phyloP scores from a whole-genome alignment of 1,140 invertebrate species.

The Pseudomyrmex gracilis region DNA sequence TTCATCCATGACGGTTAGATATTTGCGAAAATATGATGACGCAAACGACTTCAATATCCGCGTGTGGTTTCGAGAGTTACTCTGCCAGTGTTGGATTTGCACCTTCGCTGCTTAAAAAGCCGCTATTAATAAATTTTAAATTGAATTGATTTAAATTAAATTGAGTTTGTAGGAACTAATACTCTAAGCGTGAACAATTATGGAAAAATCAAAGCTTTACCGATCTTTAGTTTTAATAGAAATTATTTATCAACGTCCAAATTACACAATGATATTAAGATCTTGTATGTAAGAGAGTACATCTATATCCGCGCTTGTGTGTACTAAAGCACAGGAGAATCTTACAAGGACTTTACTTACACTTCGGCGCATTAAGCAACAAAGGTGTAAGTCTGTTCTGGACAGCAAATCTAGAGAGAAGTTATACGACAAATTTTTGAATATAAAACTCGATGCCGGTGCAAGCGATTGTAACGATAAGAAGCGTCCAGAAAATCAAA shows the following conservation, averaged over 20 bases:
- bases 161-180: background rate
- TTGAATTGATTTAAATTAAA: constrained; percentile 7
- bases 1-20: background rate
- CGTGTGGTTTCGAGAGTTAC: constrained; percentile 7
- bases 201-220: constrained; percentile 31
- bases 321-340: background rate
- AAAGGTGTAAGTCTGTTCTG: constrained; percentile 34
- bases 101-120: constrained; percentile 35
- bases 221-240: constrained; percentile 19
- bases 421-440: background rate
- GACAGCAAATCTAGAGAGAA: constrained; percentile 3
- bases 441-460: background rate
- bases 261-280: constrained; percentile 38
- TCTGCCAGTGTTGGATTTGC: constrained; percentile 25
- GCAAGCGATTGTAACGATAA: constrained; percentile 29
- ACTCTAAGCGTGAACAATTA: too few species aligned
- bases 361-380: constrained; percentile 20
- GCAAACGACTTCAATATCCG: constrained; percentile 18
- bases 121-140: constrained; percentile 8
- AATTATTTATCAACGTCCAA: constrained; percentile 20
- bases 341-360: background rate
- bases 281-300: background rate
- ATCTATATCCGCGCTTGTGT: constrained; percentile 13
- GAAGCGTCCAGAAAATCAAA: constrained; percentile 40
- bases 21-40: constrained; percentile 38